Base-by-base conservation (phyloP, 2,113 vertebrate genomes). In the Ptyas mucosa region DNA sequence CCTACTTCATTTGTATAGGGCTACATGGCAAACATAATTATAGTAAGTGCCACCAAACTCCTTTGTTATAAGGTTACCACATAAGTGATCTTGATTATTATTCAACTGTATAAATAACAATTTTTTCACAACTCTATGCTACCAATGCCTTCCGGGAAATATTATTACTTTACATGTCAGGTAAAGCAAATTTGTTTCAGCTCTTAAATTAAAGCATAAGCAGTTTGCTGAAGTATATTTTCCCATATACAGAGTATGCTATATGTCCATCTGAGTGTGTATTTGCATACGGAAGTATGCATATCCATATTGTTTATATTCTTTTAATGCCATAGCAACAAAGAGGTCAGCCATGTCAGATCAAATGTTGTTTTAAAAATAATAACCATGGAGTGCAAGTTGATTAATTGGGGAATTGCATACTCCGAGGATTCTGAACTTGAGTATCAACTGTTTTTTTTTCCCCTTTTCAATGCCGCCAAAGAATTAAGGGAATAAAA, bases 321-420 rank as follows among this genome's bases (percentile, higher is more conserved):
- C 0, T 64, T n/a, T 81, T 81, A 81, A 43, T 43, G 14, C 34
- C 34, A 46, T 64, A 18, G 85, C 20, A 58, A 10, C 10, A 15
- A 58, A 46, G 55, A 24, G 54, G 55, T 24, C 91, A 91, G 2
- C 8, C 29, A 29, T 57, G n/a, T 87, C 43, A 87, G 55, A 87
- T 24, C 24, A 89, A 88, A 51, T n/a, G 4, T 26, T 15, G 5
- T 52, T 61, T 26, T 10, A 1, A 8, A 64, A 87, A 10, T 15
- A 52, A n/a, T 11, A 69, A 58, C 9, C 15, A 15, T 93, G 92
- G 85, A 85, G 86, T 88, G 88, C 58, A 94, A 94, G 43, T 87
- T 90, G 93, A 94, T 90, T 89, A 94, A 94, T 94, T 94, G 90
- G 93, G 94, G 94, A 86, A 92, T 89, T 91, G 93, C 89, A 61